phyloP scores from a whole-genome alignment of 2,113 vertebrate genomes.

The Rattus norvegicus region GRCr8 NC_086021.1:176414001-176414500 shows the following conservation, averaged over 20 bases:
- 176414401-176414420: background rate
- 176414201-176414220: too few species aligned
- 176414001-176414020: too few species aligned
- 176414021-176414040: too few species aligned
- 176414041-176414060: background rate
- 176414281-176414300: background rate
- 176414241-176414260: background rate
- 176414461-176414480: background rate
- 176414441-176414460: background rate
- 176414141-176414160: background rate
- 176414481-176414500: background rate
- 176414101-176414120: background rate
- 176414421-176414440: background rate
- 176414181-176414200: fast-evolving
- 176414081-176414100: background rate
- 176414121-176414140: background rate
- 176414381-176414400: background rate
- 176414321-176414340: background rate
- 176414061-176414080: background rate
- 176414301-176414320: too few species aligned
- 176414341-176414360: background rate
- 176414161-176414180: too few species aligned
- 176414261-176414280: background rate
- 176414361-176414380: background rate
- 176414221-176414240: background rate